A percentile compares a stretch with the other conserved stretches of the same genome.
Conservation (phyloP, 2,113 vertebrate species). For the Lucifuga dentata region DNA sequence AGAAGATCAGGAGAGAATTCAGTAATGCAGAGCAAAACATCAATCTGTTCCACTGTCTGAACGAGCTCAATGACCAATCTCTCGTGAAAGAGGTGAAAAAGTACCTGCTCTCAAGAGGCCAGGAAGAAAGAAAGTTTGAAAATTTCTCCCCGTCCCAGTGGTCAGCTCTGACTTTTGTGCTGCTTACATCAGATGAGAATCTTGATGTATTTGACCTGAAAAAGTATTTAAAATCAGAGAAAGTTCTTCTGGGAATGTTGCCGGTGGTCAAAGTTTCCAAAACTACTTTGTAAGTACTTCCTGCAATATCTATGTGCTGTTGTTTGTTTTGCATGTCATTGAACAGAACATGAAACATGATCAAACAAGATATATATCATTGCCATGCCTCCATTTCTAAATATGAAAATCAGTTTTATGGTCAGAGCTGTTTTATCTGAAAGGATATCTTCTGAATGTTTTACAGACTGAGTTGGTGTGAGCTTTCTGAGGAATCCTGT, state of each 20-base stretch:
- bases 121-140: constrained; percentile 8
- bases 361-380: too few relatives aligned
- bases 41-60: constrained; percentile 48
- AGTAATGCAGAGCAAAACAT: constrained; percentile 30
- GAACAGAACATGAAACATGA: too few relatives aligned
- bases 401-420: not conserved
- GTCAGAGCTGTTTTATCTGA: too few relatives aligned
- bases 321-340: too few relatives aligned
- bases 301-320: too few relatives aligned
- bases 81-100: constrained; percentile 40
- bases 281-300: constrained; percentile 43
- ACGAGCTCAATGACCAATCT: constrained; percentile 35
- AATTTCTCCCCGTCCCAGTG: constrained; percentile 34
- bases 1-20: not conserved
- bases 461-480: constrained; percentile 61
- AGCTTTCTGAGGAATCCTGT: constrained; percentile 60
- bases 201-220: constrained; percentile 62
- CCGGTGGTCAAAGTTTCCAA: constrained; percentile 56
- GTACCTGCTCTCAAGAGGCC: constrained; percentile 4
- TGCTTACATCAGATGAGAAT: constrained; percentile 45
- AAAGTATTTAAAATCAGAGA: constrained; percentile 53
- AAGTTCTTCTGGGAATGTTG: constrained; percentile 57
- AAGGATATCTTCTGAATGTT: too few relatives aligned
- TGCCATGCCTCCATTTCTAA: not conserved
- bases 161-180: constrained; percentile 58